Evolutionary conservation across 2,888 invertebrate species (phyloP), one percentile per base, ranked within the genome.

Genomic region (Dichetophora obliterata): DNA sequence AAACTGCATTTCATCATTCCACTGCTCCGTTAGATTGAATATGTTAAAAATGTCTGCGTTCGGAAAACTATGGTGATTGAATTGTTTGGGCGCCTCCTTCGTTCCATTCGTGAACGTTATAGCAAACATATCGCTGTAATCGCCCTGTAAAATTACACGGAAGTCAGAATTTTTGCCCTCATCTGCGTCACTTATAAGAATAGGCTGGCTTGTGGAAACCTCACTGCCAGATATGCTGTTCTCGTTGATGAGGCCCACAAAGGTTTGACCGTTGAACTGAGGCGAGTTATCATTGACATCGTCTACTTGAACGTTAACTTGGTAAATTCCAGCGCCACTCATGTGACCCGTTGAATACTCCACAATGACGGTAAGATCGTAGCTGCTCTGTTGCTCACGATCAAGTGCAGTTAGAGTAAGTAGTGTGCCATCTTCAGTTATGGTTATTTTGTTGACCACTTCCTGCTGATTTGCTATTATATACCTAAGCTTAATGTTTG

Each of bases 211-310:
- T 87, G 95, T 90, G 80, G 92, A 91, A 0, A 96, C 92, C 87
- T 94, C 93, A 0, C 94, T 93, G 8, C 93, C 93, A 54, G 91
- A 90, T 11, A 90, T 90, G 43, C 95, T 93, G 87, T 97, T 96
- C 90, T 98, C 97, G 61, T 90, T 89, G 19, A 98, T 93, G 78
- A 91, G 91, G 1, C 96, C 95, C 83, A 95, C 94, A 86, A 96
- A 97, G 0, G 90, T 87, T 0, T 91, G 85, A 14, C 92, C 89
- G 80, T 94, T 93, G 86, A 98, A 97, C 76, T 92, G 88, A 0
- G 98, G 97, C 4, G 95, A 92, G 84, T 96, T 96, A 84, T 96
- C 96, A 84, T 97, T 96, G 79, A 95, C 95, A 85, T 97, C 96
- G 78, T 95, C 94, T 0, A 96, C 95, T 75, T 93, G 90, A 43